Evolutionary conservation across 2,797 vertebrate species (phyloP).

Genomic region (Sebastes trivittatus): DNA sequence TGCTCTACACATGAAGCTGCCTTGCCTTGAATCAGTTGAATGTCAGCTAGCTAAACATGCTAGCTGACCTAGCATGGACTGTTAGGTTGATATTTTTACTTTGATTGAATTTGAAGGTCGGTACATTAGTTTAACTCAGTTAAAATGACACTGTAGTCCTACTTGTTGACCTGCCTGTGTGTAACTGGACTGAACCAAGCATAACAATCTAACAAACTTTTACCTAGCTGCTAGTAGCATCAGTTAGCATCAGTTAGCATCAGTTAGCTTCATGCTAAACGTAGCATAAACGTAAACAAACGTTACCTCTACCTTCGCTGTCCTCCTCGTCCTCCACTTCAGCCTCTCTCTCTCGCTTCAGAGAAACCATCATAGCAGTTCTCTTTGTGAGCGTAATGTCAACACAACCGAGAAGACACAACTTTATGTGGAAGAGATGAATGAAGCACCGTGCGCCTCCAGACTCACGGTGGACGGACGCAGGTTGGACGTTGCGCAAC

Average conservation of each 20-base stretch:
- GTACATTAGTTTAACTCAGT: not conserved
- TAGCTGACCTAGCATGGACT: no score
- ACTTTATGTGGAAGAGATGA: conserved; percentile 25
- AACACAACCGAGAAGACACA: not conserved
- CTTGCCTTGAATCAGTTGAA: not conserved
- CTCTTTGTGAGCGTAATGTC: fast-evolving
- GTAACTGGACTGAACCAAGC: not conserved
- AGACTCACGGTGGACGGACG: conserved; percentile 60
- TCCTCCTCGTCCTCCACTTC: conserved; percentile 76
- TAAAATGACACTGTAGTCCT: not conserved
- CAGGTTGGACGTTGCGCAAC: not conserved
- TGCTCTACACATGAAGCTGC: no score
- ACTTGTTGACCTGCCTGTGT: not conserved
- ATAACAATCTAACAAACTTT: not conserved
- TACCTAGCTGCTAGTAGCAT: not conserved
- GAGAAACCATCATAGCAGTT: conserved; percentile 62
- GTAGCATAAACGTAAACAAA: not conserved
- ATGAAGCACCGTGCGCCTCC: conserved; percentile 33
- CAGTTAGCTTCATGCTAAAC: conserved; percentile 50
- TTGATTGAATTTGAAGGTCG: not conserved
- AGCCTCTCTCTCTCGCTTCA: conserved; percentile 79
- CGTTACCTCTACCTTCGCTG: conserved; percentile 70
- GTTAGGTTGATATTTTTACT: no score
- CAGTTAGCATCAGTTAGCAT: not conserved
- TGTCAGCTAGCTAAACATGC: conserved; percentile 11